phyloP scores from a whole-genome alignment of 2,113 vertebrate genomes.

The Lanius ludovicianus region DNA sequence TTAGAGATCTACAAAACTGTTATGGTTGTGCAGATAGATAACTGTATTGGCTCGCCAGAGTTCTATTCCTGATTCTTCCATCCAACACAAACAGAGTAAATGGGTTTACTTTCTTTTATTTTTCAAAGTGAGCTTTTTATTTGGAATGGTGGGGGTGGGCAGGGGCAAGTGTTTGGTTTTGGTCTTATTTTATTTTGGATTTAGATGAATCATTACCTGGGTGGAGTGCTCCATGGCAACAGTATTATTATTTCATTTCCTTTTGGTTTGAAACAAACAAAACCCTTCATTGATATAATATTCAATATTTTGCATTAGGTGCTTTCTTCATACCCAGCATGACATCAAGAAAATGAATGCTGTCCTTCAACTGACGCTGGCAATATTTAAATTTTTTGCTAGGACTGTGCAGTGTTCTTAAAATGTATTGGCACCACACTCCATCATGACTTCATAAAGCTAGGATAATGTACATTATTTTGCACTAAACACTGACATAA shows the following conservation, averaged over 20 bases:
- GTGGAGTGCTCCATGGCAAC: not conserved
- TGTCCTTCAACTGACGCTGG: constrained; percentile 24
- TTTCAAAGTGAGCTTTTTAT: not conserved
- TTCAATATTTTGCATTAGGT: not conserved
- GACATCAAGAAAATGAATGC: not conserved
- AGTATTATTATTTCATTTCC: not conserved
- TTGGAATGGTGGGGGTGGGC: not conserved
- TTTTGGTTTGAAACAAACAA: constrained; percentile 23
- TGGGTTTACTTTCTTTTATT: not conserved
- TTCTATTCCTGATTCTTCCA: not conserved
- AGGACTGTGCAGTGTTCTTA: not conserved
- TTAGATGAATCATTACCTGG: not conserved
- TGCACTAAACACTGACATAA: constrained; percentile 25
- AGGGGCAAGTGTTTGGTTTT: not conserved
- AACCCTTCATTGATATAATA: not conserved
- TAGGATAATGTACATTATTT: constrained; percentile 20
- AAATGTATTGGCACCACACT: not conserved
- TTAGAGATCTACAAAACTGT: not conserved
- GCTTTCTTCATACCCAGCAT: not conserved
- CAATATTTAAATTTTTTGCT: not conserved
- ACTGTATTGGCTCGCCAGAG: not conserved
- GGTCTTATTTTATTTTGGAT: not conserved
- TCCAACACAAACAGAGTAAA: not conserved
- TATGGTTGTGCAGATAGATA: not conserved
- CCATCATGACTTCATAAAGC: constrained; percentile 20